A percentile compares a stretch with the other conserved stretches of the same genome.
These are phyloP conservation scores for Yponomeuta malinellus DNA, from an alignment of 2,888 invertebrate genomes.

Conservation along the genomic window DNA sequence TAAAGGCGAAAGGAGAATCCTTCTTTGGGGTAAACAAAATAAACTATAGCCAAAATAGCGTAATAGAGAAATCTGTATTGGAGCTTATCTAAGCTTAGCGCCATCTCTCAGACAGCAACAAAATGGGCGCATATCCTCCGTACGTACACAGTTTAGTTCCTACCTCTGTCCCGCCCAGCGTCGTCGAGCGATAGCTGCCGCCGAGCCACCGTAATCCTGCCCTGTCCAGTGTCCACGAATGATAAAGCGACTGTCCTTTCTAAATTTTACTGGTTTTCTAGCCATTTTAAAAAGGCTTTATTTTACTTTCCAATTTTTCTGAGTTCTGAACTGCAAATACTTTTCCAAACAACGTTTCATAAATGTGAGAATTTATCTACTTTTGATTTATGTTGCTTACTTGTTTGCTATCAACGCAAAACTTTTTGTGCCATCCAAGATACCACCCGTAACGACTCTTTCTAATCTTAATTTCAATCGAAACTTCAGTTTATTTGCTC, in stretches of 20 bases:
- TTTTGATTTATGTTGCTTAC: background rate
- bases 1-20: too few relatives aligned
- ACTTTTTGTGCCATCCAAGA: constrained; percentile 46
- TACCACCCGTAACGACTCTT: constrained; percentile 52
- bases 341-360: background rate
- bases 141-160: background rate
- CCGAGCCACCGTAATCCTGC: constrained; percentile 48
- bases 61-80: background rate
- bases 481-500: constrained; percentile 61
- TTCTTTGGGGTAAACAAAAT: too few relatives aligned
- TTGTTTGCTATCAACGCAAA: background rate
- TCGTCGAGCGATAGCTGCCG: constrained; percentile 40
- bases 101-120: background rate
- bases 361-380: background rate
- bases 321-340: background rate
- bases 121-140: constrained; percentile 3
- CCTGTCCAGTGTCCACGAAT: constrained; percentile 58
- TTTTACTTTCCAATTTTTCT: background rate
- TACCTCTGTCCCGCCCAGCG: constrained; percentile 16
- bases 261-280: constrained; percentile 24
- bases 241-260: constrained; percentile 59
- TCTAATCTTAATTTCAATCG: constrained; percentile 60
- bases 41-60: too few relatives aligned
- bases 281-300: background rate
- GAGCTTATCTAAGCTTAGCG: background rate